phyloP scores from a whole-genome alignment of 2,113 vertebrate species.

The Xenus cinereus region DNA sequence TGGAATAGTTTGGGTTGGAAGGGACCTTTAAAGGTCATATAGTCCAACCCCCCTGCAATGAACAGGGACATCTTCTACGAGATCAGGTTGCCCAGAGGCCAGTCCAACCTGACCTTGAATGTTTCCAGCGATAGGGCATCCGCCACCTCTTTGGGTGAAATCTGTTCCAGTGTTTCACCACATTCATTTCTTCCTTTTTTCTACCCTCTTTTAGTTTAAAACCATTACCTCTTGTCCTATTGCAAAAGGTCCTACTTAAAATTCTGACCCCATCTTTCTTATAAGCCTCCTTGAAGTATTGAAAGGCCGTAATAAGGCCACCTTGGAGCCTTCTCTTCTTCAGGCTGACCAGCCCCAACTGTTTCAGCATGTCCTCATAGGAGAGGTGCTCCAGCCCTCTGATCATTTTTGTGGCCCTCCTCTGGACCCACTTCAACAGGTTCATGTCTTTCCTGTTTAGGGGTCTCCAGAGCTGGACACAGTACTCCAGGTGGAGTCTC shows the following conservation, averaged over 20 bases:
- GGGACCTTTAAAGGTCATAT: neutral
- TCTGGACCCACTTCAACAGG: neutral
- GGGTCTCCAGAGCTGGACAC: neutral
- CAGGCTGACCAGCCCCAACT: neutral
- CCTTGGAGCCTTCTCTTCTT: neutral
- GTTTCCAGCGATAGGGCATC: neutral
- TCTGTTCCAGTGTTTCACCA: neutral
- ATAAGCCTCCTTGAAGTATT: neutral
- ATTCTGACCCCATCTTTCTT: neutral
- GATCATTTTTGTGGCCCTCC: neutral
- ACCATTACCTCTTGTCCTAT: neutral
- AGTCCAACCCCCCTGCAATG: neutral
- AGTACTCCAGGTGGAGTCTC: neutral
- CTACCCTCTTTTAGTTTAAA: neutral
- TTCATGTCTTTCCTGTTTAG: neutral
- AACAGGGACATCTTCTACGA: neutral
- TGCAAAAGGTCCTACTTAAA: neutral
- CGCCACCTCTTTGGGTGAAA: neutral
- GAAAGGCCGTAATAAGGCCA: neutral
- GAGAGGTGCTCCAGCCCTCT: neutral
- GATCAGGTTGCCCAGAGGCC: neutral
- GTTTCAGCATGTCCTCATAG: fast-evolving
- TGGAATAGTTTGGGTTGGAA: neutral
- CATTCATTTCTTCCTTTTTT: neutral
- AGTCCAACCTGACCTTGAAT: neutral